Evolutionary conservation across 2,888 invertebrate species (phyloP), one percentile per base, ranked within the genome.

Genomic region (Sisyra terminalis): DNA sequence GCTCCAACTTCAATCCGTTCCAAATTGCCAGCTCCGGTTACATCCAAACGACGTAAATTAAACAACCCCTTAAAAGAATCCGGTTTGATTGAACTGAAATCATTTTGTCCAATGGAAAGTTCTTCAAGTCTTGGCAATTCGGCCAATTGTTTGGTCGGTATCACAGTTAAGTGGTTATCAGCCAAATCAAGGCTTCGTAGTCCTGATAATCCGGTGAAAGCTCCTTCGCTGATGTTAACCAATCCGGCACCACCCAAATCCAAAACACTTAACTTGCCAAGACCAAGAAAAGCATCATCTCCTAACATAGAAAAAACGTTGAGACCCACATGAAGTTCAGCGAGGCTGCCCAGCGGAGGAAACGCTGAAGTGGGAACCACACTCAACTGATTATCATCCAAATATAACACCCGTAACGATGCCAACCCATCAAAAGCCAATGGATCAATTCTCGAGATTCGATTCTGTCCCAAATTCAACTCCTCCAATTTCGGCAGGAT

Each of bases 301-400:
- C 80, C 78, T 45, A 89, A 65, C 41, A 69, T 69, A 11, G 79
- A 73, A 57, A 89, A 87, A 0, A 78, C 82, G 57, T 89, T 89
- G 47, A 84, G 71, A 9, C 88, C 88, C 32, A 89, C 73, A 55
- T 84, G 86, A 9, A 89, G 64, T 59, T 89, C 89, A 3, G 87
- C 88, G 45, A 89, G 66, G 50, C 80, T 78, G 44, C 78, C 79
- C 52, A 88, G 62, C 2, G 80, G 71, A 16, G 75, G 70, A 53
- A 87, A 77, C 1, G 82, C 75, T 13, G 72, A 61, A 2, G 83
- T 80, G 13, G 88, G 88, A 41, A 89, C 78, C 2, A 74, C 68
- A 50, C 74, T 80, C 47, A 89, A 59, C 46, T 82, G 79, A 58
- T 89, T 89, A 57, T 88, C 87, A 55, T 89, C 87, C 47, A 89